Conservation (phyloP, 2,888 invertebrate species). For the Lasius fuliginosus region DNA sequence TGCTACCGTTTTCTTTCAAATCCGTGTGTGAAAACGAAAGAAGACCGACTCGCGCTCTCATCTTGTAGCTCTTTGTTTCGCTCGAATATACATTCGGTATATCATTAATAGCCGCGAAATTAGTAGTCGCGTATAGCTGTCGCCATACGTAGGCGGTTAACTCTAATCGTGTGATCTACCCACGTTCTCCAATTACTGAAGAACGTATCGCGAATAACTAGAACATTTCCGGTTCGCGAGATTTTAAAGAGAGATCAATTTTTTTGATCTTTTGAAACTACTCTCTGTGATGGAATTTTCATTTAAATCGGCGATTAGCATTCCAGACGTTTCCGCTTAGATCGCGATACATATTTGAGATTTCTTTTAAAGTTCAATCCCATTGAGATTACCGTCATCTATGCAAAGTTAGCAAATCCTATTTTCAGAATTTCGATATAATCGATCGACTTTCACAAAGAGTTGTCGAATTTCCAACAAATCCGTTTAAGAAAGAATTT, state of each 20-base stretch:
- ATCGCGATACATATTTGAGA: slow-evolving; percentile 54
- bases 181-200: slow-evolving; percentile 12
- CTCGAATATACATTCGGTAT: not conserved
- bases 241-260: not conserved
- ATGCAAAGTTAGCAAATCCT: not conserved
- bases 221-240: not conserved
- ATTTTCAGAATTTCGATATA: slow-evolving; percentile 27
- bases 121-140: not conserved
- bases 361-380: slow-evolving; percentile 39
- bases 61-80: slow-evolving; percentile 56
- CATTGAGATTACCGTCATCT: slow-evolving; percentile 1
- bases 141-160: not conserved
- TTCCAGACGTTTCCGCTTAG: slow-evolving; percentile 48
- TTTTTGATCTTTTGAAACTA: not conserved
- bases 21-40: not conserved
- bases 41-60: not conserved
- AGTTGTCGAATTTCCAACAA: not conserved
- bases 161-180: not conserved
- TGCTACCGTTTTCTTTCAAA: slow-evolving; percentile 63
- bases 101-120: not conserved
- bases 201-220: not conserved
- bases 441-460: not conserved
- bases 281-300: slow-evolving; percentile 58
- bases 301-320: slow-evolving; percentile 62
- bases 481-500: not conserved